These are phyloP conservation scores for Tachysurus fulvidraco DNA, from an alignment of 2,113 vertebrate genomes.

Conservation along the genomic window DNA sequence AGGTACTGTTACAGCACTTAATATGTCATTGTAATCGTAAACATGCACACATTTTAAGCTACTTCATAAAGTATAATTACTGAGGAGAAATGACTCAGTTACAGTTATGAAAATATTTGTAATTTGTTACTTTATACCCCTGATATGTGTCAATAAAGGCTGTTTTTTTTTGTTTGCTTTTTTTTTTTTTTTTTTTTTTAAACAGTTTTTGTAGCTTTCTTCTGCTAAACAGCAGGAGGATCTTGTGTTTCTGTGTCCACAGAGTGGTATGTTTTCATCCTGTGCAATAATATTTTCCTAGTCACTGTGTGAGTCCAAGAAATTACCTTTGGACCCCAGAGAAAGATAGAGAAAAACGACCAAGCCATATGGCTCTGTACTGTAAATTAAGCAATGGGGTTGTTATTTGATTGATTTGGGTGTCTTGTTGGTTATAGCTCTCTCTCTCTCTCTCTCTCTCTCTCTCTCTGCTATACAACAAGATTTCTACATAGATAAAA, in stretches of 20 bases:
- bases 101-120: not conserved
- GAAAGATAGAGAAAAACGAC: not conserved
- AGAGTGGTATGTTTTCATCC: not conserved
- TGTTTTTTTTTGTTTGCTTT: not conserved
- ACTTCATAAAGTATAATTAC: not conserved
- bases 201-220: not conserved
- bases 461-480: not conserved
- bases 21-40: not conserved
- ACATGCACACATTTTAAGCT: not conserved
- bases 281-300: slow-evolving; percentile 17
- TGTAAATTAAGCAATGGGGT: not conserved
- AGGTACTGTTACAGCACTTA: not conserved
- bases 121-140: not conserved
- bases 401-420: not conserved
- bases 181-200: no score
- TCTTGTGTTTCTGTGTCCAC: slow-evolving; percentile 1
- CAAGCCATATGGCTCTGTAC: not conserved
- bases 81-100: not conserved
- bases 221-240: not conserved
- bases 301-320: not conserved
- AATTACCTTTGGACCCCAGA: not conserved
- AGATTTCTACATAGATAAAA: not conserved
- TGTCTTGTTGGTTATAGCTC: not conserved
- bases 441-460: no score
- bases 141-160: not conserved